These are phyloP conservation scores for Craniophora ligustri DNA, from an alignment of 2,888 invertebrate species.

Conservation along the genomic window DNA sequence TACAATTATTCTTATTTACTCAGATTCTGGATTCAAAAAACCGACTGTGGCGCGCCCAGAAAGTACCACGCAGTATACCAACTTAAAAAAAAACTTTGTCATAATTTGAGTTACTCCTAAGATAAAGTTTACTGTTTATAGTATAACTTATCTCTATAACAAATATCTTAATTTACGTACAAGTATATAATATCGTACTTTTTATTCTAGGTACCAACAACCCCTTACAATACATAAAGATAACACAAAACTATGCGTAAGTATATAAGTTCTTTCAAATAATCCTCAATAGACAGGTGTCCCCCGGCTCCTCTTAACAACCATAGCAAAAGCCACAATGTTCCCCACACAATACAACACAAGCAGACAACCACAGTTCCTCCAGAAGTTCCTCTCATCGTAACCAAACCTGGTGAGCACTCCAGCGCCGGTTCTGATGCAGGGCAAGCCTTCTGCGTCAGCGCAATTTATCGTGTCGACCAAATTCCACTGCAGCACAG, in stretches of 20 bases:
- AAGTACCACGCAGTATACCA: no score
- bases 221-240: no score
- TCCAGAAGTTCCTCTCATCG: constrained; percentile 75
- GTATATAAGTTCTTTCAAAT: not conserved
- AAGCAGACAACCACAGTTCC: constrained; percentile 79
- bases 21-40: no score
- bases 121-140: no score
- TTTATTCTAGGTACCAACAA: no score
- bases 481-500: constrained; percentile 90
- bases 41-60: no score
- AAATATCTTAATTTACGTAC: no score
- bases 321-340: constrained; percentile 78
- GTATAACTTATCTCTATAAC: no score
- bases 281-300: constrained; percentile 79
- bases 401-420: constrained; percentile 89
- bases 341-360: constrained; percentile 76
- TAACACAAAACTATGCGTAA: no score
- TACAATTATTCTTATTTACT: no score
- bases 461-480: constrained; percentile 89
- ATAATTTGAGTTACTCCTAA: not conserved
- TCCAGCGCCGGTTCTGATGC: constrained; percentile 88
- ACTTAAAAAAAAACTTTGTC: not conserved
- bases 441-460: constrained; percentile 86
- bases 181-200: no score
- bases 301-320: constrained; percentile 79